These are phyloP conservation scores for Gymnopithys bicolor DNA, from an alignment of 2,797 vertebrate genomes.

Conservation along the genomic window DNA sequence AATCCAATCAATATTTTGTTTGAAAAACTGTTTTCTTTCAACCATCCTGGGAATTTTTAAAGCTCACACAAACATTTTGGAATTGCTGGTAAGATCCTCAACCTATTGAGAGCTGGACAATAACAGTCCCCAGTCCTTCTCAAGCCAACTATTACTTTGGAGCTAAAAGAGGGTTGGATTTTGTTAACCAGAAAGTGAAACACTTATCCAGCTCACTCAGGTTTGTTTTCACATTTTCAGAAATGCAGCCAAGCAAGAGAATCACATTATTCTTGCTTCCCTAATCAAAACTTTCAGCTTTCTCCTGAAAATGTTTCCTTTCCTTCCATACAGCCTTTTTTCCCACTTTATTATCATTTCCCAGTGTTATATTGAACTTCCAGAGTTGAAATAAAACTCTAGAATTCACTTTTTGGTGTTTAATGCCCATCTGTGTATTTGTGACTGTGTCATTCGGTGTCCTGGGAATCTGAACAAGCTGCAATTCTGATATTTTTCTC, in stretches of 20 bases:
- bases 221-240: conserved; percentile 3
- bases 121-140: neutral
- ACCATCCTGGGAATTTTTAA: neutral
- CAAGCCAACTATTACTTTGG: neutral
- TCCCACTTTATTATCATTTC: neutral
- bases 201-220: neutral
- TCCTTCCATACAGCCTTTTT: neutral
- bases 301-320: neutral
- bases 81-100: neutral
- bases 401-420: neutral
- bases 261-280: conserved; percentile 36
- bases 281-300: neutral
- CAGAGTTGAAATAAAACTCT: neutral
- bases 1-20: neutral
- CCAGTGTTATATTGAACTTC: neutral
- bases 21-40: neutral
- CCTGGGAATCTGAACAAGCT: neutral
- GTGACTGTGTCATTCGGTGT: neutral
- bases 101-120: neutral
- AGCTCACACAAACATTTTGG: neutral
- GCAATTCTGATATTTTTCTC: neutral
- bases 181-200: neutral
- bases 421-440: neutral
- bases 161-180: neutral
- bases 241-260: neutral